Evolutionary conservation across 2,888 invertebrate species (phyloP).

Genomic region (Drosophila recens): DNA sequence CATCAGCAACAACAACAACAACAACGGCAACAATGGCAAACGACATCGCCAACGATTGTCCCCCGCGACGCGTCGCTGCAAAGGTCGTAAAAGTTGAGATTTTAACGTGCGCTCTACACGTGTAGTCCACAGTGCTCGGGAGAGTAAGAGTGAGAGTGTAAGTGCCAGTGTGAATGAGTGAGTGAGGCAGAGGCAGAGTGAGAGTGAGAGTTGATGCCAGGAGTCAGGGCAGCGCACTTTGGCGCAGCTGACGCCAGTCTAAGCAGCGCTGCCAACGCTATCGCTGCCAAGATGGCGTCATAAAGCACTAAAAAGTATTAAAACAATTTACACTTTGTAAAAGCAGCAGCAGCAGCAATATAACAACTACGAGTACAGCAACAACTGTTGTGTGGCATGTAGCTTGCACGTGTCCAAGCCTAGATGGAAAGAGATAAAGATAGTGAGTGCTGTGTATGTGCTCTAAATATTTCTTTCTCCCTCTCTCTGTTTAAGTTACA

Average conservation of each 20-base stretch:
- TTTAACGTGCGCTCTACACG: slow-evolving; percentile 80
- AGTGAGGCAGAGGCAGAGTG: slow-evolving; percentile 13
- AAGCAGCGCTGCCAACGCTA: slow-evolving; percentile 30
- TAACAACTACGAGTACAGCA: slow-evolving; percentile 38
- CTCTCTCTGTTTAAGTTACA: neutral
- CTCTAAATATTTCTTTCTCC: neutral
- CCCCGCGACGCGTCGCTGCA: slow-evolving; percentile 46
- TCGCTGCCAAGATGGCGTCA: slow-evolving; percentile 71
- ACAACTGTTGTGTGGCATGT: slow-evolving; percentile 70
- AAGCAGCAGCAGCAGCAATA: slow-evolving; percentile 52
- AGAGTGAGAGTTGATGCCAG: slow-evolving; percentile 36
- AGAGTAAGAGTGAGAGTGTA: slow-evolving; percentile 19
- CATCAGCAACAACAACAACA: slow-evolving; percentile 3
- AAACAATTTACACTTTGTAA: slow-evolving; percentile 84
- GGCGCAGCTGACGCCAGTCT: slow-evolving; percentile 67
- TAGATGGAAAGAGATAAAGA: slow-evolving; percentile 8
- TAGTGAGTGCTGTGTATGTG: slow-evolving; percentile 3
- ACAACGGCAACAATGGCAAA: slow-evolving; percentile 19
- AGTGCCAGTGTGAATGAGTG: slow-evolving; percentile 7
- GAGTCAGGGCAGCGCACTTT: slow-evolving; percentile 49
- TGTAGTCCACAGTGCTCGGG: slow-evolving; percentile 55
- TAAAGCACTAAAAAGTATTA: slow-evolving; percentile 81
- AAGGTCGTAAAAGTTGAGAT: slow-evolving; percentile 83
- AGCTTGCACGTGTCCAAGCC: slow-evolving; percentile 61
- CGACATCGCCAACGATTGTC: slow-evolving; percentile 24